Conservation (phyloP, 2,888 invertebrate genomes). For the Anagyrus pseudococci region DNA sequence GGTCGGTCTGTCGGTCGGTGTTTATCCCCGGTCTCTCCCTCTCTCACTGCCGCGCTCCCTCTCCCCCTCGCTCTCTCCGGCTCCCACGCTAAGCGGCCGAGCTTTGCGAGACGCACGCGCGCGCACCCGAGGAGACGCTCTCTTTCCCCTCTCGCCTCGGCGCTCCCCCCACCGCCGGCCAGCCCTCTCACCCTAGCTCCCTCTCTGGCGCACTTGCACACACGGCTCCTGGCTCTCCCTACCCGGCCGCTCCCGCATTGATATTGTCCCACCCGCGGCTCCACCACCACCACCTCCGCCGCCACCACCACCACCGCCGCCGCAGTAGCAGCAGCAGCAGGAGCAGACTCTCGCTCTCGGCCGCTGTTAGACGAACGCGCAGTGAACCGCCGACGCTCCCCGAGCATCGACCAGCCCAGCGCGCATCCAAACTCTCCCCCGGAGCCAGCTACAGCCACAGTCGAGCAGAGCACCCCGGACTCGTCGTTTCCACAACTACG, state of each 20-base stretch:
- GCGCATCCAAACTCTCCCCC: not conserved
- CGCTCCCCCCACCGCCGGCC: too few species aligned
- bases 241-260: too few species aligned
- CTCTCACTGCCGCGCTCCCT: not conserved
- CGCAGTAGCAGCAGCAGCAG: not conserved
- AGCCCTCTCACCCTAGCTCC: constrained; percentile 7
- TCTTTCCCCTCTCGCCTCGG: not conserved
- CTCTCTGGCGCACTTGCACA: not conserved
- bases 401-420: constrained; percentile 33
- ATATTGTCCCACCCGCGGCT: too few species aligned
- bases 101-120: constrained; percentile 53
- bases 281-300: not conserved
- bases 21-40: too few species aligned
- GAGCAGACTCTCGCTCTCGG: constrained; percentile 18
- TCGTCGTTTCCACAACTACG: not conserved
- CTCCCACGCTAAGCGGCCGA: constrained; percentile 43
- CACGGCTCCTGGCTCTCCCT: too few species aligned
- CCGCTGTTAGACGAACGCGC: constrained; percentile 30
- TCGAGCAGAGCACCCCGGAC: not conserved
- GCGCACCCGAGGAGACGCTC: constrained; percentile 22
- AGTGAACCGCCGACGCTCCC: constrained; percentile 36
- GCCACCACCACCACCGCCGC: constrained; percentile 6
- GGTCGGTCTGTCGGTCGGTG: too few species aligned
- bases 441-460: not conserved
- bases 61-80: not conserved